Percentiles rank a stretch among this genome's conserved stretches.
Conservation (phyloP, 2,888 invertebrate genomes). For the Smittia sp. region DNA sequence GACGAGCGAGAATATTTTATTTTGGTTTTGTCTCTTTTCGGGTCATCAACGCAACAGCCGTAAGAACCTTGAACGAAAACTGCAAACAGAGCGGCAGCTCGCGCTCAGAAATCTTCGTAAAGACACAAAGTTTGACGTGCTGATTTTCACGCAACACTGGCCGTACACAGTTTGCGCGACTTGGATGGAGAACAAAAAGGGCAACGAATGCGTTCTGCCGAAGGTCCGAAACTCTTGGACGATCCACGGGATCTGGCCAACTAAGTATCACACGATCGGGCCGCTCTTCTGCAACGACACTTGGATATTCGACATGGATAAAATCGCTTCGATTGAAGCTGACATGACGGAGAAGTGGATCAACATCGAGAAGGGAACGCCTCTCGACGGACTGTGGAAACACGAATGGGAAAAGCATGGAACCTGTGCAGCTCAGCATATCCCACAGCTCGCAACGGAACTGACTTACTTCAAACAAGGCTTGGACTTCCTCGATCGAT, state of each 20-base stretch:
- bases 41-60: slow-evolving; percentile 16
- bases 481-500: slow-evolving; percentile 60
- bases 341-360: slow-evolving; percentile 66
- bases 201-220: slow-evolving; percentile 65
- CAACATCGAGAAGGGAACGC: slow-evolving; percentile 62
- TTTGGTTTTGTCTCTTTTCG: not conserved
- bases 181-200: slow-evolving; percentile 63
- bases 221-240: slow-evolving; percentile 65
- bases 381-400: slow-evolving; percentile 64
- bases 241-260: slow-evolving; percentile 83
- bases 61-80: slow-evolving; percentile 29
- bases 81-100: slow-evolving; percentile 23
- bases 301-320: slow-evolving; percentile 63
- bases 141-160: slow-evolving; percentile 81
- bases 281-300: slow-evolving; percentile 71
- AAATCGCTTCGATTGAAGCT: slow-evolving; percentile 59
- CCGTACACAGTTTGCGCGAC: slow-evolving; percentile 68
- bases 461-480: slow-evolving; percentile 68
- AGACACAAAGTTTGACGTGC: slow-evolving; percentile 55
- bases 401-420: slow-evolving; percentile 85
- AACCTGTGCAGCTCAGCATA: slow-evolving; percentile 64
- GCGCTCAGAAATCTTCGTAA: slow-evolving; percentile 18
- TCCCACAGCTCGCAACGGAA: slow-evolving; percentile 61
- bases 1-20: not conserved
- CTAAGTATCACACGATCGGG: slow-evolving; percentile 62